Base-by-base conservation (phyloP, 2,797 vertebrate genomes). In the Hirundo rustica region DNA sequence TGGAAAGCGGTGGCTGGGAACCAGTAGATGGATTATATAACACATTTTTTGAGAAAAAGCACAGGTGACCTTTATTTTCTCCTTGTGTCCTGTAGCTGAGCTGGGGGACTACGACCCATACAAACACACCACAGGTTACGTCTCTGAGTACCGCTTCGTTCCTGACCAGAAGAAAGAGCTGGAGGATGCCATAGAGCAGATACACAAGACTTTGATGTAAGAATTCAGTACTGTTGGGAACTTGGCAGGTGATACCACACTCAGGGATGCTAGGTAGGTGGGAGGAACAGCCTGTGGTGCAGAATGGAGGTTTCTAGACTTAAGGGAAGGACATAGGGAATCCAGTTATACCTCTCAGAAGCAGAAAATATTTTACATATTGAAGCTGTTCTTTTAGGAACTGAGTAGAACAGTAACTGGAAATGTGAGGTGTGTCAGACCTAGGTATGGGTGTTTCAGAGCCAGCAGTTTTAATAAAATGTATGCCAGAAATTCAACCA, bases 161-260 rank as follows among this genome's bases (percentile, higher is more conserved):
- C 98, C 98, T 7, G 98, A 99, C 95, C 98, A 99, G 97, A 99
- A 98, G 67, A 98, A 98, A 95, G 98, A 99, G 78, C 96, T 99
- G 38, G 98, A 99, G 96, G 98, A 99, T 48, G 97, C 98, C 66
- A 97, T 99, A 79, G 98, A 99, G 88, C 97, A 94, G 87, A 98
- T 98, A 95, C 98, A 99, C 95, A 98, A 98, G 97, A 98, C 98
- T 84, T 93, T 99, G 55, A 97, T 98, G 98, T 99, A 98, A 98
- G 98, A 86, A 77, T 70, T 92, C 34, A 40, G 20, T 92, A 32
- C 66, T 76, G 20, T 77, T 77, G 60, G 21, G 38, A 82, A 21
- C 14, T 34, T 79, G 71, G 27, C 53, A 73, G 61, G 19, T 53
- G 32, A 62, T 13, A 12, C 47, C 21, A 60, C n/a, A 11, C 30